These are phyloP conservation scores for Prionailurus bengalensis DNA, from an alignment of 2,113 vertebrate species.

Conservation along the genomic window DNA sequence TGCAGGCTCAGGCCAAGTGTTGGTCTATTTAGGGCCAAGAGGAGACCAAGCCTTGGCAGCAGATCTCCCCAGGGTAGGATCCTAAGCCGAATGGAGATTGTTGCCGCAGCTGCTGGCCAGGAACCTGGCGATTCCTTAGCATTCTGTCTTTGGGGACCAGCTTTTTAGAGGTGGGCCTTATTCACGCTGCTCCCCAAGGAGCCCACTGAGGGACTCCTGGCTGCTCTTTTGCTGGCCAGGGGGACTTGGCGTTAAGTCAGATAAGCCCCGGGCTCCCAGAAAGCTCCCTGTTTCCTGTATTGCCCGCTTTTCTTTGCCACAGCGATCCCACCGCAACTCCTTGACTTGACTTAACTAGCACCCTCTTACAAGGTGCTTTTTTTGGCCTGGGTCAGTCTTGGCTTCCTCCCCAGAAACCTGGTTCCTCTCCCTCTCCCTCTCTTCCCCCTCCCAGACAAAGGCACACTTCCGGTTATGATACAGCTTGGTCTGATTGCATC, in stretches of 20 bases:
- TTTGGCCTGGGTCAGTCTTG: background rate
- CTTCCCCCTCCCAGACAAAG: rapidly evolving
- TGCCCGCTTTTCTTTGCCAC: background rate
- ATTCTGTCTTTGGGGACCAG: background rate
- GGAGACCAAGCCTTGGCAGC: background rate
- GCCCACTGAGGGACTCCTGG: too few species aligned
- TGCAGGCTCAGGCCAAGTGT: slow-evolving; percentile 55
- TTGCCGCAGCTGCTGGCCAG: background rate
- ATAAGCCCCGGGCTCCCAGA: rapidly evolving
- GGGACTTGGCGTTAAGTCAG: background rate
- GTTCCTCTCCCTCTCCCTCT: background rate
- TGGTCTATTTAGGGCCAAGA: slow-evolving; percentile 55
- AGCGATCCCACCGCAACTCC: background rate
- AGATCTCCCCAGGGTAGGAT: background rate
- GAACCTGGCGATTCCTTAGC: background rate
- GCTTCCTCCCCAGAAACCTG: background rate
- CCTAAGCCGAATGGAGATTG: background rate
- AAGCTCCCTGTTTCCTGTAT: rapidly evolving
- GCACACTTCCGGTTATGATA: background rate
- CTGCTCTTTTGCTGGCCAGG: background rate
- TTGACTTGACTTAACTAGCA: background rate
- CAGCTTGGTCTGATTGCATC: rapidly evolving
- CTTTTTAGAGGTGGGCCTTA: background rate
- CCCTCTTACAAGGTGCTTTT: background rate
- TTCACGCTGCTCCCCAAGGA: background rate